phyloP scores from a whole-genome alignment of 2,797 vertebrate species.

The Gallirallus australis region DNA sequence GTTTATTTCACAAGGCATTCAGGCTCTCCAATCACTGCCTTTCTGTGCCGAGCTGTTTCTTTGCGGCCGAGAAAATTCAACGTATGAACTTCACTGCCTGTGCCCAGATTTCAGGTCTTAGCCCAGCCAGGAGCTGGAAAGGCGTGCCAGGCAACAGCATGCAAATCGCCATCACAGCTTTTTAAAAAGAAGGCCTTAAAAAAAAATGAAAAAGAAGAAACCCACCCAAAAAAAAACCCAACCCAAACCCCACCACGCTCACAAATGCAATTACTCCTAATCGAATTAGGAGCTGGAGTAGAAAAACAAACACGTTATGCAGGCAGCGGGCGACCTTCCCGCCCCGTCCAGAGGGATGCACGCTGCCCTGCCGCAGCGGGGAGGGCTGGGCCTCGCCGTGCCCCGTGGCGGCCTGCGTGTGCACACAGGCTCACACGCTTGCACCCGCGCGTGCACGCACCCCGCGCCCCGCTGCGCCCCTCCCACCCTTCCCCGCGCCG shows the following conservation, averaged over 20 bases:
- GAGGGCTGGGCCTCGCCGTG: not conserved
- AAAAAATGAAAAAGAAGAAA: too few species aligned
- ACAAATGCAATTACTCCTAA: conserved; percentile 63
- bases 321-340: not conserved
- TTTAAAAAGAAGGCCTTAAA: not conserved
- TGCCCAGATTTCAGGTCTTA: not conserved
- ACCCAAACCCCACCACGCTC: not conserved
- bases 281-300: conserved; percentile 1
- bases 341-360: not conserved
- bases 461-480: not conserved
- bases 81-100: not conserved
- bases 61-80: not conserved
- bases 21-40: fast-evolving
- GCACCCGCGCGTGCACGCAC: not conserved
- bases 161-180: not conserved
- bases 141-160: not conserved
- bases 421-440: fast-evolving
- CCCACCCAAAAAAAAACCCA: not conserved
- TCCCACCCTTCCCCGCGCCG: not conserved
- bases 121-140: not conserved
- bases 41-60: not conserved
- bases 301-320: conserved; percentile 34
- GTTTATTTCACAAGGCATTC: not conserved
- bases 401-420: not conserved
- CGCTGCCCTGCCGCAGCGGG: fast-evolving